Evolutionary conservation across 2,888 invertebrate species (phyloP).

Genomic region (Stenichneumon culpator): DNA sequence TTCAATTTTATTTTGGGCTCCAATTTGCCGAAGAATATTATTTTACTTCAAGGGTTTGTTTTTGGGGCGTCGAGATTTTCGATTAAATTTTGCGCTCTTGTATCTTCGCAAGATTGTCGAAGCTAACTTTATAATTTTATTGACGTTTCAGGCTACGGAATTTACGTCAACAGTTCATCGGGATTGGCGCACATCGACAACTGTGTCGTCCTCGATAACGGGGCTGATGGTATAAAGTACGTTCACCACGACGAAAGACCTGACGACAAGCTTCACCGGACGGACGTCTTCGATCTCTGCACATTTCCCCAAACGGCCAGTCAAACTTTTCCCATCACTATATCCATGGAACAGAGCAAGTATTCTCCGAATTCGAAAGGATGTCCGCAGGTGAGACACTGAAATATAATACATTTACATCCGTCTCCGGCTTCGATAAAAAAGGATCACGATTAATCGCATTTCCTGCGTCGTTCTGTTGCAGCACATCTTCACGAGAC

Average conservation of each 20-base stretch:
- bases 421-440: neutral
- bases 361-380: slow-evolving; percentile 90
- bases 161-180: slow-evolving; percentile 95
- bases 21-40: no score
- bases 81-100: neutral
- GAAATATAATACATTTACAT: neutral
- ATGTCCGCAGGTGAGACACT: slow-evolving; percentile 88
- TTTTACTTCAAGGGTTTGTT: no score
- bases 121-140: neutral
- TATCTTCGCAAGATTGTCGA: neutral
- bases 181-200: slow-evolving; percentile 93
- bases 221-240: slow-evolving; percentile 96
- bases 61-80: neutral
- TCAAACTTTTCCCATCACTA: slow-evolving; percentile 94
- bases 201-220: slow-evolving; percentile 93
- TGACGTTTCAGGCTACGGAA: slow-evolving; percentile 90
- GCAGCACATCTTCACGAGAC: slow-evolving; percentile 90
- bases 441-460: neutral
- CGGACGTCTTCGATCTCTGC: slow-evolving; percentile 94
- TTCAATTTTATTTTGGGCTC: no score
- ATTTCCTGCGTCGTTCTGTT: slow-evolving; percentile 37
- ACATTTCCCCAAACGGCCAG: slow-evolving; percentile 93
- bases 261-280: slow-evolving; percentile 91
- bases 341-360: slow-evolving; percentile 92
- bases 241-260: slow-evolving; percentile 93